These are phyloP conservation scores for Lottia gigantea DNA, from an alignment of 2,888 invertebrate genomes.

Conservation along the genomic window DNA sequence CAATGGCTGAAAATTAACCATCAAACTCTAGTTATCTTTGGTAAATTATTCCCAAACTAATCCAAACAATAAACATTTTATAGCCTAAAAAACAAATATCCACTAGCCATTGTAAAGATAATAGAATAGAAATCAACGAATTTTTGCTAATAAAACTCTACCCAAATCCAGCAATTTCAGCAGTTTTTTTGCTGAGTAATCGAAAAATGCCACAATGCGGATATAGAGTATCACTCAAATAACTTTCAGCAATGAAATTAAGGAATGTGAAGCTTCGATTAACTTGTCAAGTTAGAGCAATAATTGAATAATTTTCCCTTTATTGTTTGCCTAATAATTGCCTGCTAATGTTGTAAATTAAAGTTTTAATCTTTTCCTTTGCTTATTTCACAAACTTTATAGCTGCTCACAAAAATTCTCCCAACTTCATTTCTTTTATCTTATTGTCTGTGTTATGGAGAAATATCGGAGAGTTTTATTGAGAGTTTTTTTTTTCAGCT, in stretches of 20 bases:
- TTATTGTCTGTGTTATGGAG: no score
- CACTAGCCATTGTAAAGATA: not conserved
- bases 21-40: not conserved
- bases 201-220: not conserved
- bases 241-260: constrained; percentile 7
- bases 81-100: not conserved
- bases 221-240: constrained; percentile 3
- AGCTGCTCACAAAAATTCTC: no score
- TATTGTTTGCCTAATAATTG: constrained; percentile 1
- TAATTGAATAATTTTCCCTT: constrained; percentile 9
- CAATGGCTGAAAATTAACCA: not conserved
- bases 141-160: constrained; percentile 8
- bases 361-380: constrained; percentile 1
- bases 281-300: not conserved
- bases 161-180: not conserved
- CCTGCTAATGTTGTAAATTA: not conserved
- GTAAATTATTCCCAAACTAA: not conserved
- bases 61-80: not conserved
- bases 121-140: not conserved
- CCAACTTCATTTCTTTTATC: no score
- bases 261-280: not conserved
- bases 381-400: not conserved
- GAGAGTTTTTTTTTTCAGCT: no score
- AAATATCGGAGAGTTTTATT: no score
- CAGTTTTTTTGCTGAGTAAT: constrained; percentile 1